Base-by-base conservation (phyloP, 2,797 vertebrate genomes). In the Poeciliopsis gracilis region DNA sequence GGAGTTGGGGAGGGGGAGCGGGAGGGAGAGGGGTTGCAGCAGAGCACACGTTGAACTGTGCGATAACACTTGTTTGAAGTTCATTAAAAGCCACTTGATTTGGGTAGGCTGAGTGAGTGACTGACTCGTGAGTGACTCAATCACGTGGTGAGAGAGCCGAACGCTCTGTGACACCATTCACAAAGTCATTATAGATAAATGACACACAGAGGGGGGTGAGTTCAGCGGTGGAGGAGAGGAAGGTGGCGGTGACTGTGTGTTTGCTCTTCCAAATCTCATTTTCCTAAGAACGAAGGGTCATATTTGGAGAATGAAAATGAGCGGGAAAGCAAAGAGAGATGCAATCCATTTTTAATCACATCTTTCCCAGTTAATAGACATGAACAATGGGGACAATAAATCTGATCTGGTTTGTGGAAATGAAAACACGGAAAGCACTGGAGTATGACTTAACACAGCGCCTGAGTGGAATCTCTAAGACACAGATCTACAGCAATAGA, bases 121-220 rank as follows among this genome's bases (percentile, higher is more conserved):
- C 90, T 92, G 92, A 91, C 94, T 96, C 92, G 94, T 84, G 73
- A 75, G 73, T 61, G 73, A 75, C 73, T 75, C 88, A 87, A 91
- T 82, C 85, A 83, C 18, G 72, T 72, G 85, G 80, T 33, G 87
- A 84, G 86, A 95, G 96, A 94, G 95, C 93, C 96, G 96, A 95
- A 80, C 93, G 92, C 92, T 92, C 94, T 91, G 88, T 91, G 91
- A 94, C 90, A 93, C 88, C 93, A 94, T 94, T 95, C 93, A 91
- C 91, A 95, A 97, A 97, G 97, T 97, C 96, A 97, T 97, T 97
- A 97, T 96, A 97, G 96, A 97, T 97, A 97, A 97, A 95, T 97
- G 96, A 96, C 96, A 95, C 95, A 95, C 94, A 92, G 86, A 85
- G 78, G 81, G 38, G 88, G 88, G 36, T n/a, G 86, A 86, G 90